A percentile compares a stretch with the other conserved stretches of the same genome.
Conservation (phyloP, 2,888 invertebrate species). For the Cynaeus angustus region DNA sequence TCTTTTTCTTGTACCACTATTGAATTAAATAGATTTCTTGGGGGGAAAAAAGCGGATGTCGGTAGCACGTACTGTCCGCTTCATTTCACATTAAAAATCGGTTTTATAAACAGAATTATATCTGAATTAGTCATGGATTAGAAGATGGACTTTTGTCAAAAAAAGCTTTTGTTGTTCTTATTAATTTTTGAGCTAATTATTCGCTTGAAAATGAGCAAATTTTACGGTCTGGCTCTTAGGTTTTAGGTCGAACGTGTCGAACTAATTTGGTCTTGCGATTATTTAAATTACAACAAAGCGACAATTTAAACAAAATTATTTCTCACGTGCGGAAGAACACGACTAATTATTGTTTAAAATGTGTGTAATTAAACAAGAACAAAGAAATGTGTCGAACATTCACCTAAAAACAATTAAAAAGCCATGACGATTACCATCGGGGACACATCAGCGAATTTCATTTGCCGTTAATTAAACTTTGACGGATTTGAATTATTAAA, state of each 20-base stretch:
- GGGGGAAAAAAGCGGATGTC: conserved; percentile 57
- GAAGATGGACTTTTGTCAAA: conserved; percentile 43
- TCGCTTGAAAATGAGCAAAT: conserved; percentile 9
- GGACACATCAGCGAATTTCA: not conserved
- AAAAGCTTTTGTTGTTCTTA: conserved; percentile 13
- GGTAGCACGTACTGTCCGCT: conserved; percentile 59
- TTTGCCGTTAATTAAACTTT: conserved; percentile 1
- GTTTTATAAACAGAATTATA: conserved; percentile 65
- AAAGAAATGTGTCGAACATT: conserved; percentile 56
- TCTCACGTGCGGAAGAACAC: conserved; percentile 49
- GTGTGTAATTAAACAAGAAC: conserved; percentile 60
- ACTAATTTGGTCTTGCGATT: conserved; percentile 30
- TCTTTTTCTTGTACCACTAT: conserved; percentile 54
- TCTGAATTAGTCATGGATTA: conserved; percentile 63
- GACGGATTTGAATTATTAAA: not conserved
- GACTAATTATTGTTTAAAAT: conserved; percentile 36
- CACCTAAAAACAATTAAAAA: conserved; percentile 56
- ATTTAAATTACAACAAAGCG: conserved; percentile 46
- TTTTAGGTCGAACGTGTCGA: not conserved
- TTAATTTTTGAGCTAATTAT: conserved; percentile 23
- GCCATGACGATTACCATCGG: conserved; percentile 22
- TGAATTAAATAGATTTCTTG: conserved; percentile 52
- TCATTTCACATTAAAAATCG: conserved; percentile 64
- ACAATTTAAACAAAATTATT: conserved; percentile 44
- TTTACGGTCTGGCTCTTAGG: conserved; percentile 14